A percentile compares a stretch with the other conserved stretches of the same genome.
Conservation (phyloP, 1,140 invertebrate species). For the Melipona quadrifasciata region DNA sequence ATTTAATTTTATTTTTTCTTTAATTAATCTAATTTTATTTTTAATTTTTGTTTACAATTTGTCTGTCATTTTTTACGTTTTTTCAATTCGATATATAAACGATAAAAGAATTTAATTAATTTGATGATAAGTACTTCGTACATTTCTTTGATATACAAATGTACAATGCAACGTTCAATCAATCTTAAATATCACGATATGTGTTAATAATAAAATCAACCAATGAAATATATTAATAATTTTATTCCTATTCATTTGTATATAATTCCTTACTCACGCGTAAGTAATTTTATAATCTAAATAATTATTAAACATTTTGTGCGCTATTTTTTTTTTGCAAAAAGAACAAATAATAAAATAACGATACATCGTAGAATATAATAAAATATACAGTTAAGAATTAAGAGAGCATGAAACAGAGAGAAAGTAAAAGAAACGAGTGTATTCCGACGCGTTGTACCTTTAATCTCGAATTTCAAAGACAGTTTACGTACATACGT, state of each 20-base stretch:
- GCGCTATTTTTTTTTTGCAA: neutral
- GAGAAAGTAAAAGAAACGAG: neutral
- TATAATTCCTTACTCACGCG: no score
- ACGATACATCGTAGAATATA: no score
- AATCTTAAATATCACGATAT: neutral
- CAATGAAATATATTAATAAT: neutral
- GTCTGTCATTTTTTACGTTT: neutral
- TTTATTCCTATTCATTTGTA: neutral
- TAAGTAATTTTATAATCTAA: neutral
- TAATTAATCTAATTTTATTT: neutral
- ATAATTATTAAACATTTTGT: slow-evolving; percentile 10
- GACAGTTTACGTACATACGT: neutral
- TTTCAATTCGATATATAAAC: neutral
- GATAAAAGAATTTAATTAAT: neutral
- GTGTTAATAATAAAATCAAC: neutral
- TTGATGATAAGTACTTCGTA: neutral
- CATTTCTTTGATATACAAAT: neutral
- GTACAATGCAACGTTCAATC: neutral
- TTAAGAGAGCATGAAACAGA: neutral
- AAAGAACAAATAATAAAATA: no score
- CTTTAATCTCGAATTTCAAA: neutral
- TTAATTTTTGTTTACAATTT: neutral
- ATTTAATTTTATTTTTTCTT: neutral
- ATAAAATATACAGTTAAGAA: neutral
- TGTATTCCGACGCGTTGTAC: no score